These are phyloP conservation scores for Callaeas wilsoni DNA, from an alignment of 2,113 vertebrate genomes.

Conservation along the genomic window DNA sequence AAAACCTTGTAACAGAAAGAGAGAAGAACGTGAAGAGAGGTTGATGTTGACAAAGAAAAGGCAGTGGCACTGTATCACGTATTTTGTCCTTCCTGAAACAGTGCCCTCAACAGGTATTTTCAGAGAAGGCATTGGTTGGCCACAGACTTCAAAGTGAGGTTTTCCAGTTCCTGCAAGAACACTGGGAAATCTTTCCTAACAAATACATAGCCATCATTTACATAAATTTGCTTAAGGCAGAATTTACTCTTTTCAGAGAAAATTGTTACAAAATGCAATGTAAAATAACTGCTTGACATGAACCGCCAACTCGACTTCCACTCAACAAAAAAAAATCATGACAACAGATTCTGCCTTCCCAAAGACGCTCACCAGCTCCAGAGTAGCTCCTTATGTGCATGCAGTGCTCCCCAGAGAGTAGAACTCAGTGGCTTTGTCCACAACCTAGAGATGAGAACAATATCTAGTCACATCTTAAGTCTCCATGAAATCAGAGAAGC, in stretches of 20 bases:
- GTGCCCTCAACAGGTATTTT: background rate
- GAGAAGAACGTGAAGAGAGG: background rate
- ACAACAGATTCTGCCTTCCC: background rate
- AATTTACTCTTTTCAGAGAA: background rate
- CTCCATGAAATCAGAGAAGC: background rate
- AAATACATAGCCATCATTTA: background rate
- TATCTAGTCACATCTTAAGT: background rate
- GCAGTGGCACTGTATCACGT: background rate
- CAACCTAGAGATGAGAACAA: background rate
- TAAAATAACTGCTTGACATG: background rate
- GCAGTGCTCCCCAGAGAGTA: background rate
- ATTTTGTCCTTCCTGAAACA: background rate
- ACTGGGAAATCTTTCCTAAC: background rate
- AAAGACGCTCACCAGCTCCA: background rate
- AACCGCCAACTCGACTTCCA: background rate
- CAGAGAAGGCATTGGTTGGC: background rate
- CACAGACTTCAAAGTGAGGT: background rate
- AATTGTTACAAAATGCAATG: background rate
- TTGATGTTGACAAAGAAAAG: background rate
- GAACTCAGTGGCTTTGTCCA: background rate
- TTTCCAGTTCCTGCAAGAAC: background rate
- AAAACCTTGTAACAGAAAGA: background rate
- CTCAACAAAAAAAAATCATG: background rate
- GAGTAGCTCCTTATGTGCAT: background rate
- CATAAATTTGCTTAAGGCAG: background rate